Conservation (phyloP, 2,888 invertebrate species). For the Cistogaster globosa region DNA sequence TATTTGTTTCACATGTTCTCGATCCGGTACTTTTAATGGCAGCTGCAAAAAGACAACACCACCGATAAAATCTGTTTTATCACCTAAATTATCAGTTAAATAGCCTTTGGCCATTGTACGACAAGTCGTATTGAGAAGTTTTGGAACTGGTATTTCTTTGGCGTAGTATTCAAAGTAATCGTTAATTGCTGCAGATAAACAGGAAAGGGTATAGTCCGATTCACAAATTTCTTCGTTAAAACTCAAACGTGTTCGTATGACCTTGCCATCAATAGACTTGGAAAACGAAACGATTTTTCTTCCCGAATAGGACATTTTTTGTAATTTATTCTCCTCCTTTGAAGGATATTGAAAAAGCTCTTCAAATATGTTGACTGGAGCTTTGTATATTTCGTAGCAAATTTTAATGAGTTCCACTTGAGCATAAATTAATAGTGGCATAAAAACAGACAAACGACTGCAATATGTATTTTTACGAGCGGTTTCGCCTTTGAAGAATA, state of each 20-base stretch:
- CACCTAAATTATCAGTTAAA: conserved; percentile 79
- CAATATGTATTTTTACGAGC: conserved; percentile 76
- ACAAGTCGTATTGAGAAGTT: conserved; percentile 79
- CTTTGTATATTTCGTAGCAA: conserved; percentile 79
- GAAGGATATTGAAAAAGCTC: conserved; percentile 79
- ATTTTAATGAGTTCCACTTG: conserved; percentile 79
- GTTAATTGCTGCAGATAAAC: conserved; percentile 79
- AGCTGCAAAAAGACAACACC: conserved; percentile 82
- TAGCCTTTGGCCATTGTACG: conserved; percentile 81
- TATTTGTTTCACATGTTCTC: conserved; percentile 76
- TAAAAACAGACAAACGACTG: conserved; percentile 78
- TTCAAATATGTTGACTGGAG: conserved; percentile 81
- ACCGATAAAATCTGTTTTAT: conserved; percentile 79
- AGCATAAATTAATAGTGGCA: conserved; percentile 80
- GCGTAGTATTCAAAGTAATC: conserved; percentile 78
- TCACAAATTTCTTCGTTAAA: conserved; percentile 77
- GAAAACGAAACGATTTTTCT: conserved; percentile 82
- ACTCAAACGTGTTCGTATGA: conserved; percentile 76
- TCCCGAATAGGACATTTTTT: conserved; percentile 81
- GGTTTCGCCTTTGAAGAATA: conserved; percentile 79
- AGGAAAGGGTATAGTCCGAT: conserved; percentile 80
- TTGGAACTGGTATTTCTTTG: conserved; percentile 75
- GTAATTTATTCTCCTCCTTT: conserved; percentile 80
- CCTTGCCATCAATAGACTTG: conserved; percentile 80
- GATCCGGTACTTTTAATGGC: conserved; percentile 77